Evolutionary conservation across 2,888 invertebrate species (phyloP).

Genomic region (Hyalella azteca): DNA sequence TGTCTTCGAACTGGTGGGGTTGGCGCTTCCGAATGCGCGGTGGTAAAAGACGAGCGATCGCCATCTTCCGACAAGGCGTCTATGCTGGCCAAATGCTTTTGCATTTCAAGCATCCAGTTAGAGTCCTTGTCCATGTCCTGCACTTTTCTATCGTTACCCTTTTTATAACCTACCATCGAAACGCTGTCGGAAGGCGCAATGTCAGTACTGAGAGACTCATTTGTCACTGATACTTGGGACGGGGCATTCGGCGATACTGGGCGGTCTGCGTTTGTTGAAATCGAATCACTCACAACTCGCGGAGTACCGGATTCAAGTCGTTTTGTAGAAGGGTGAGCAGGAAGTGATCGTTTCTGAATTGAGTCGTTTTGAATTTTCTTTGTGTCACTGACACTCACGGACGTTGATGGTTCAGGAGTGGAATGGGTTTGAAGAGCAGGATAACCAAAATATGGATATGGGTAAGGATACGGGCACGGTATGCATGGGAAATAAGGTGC

Average conservation of each 20-base stretch:
- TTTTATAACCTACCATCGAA: slow-evolving; percentile 44
- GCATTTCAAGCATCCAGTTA: slow-evolving; percentile 51
- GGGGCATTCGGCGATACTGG: slow-evolving; percentile 46
- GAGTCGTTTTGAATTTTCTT: slow-evolving; percentile 41
- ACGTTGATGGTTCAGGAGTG: neutral
- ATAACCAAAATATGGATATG: slow-evolving; percentile 48
- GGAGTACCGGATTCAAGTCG: neutral
- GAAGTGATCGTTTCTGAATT: slow-evolving; percentile 39
- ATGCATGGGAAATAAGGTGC: slow-evolving; percentile 44
- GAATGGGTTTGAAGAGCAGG: slow-evolving; percentile 20
- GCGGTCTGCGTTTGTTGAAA: slow-evolving; percentile 39
- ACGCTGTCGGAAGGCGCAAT: slow-evolving; percentile 53
- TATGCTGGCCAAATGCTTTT: slow-evolving; percentile 37
- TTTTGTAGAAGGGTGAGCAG: neutral
- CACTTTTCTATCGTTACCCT: slow-evolving; percentile 4
- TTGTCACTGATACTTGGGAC: slow-evolving; percentile 37
- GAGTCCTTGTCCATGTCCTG: slow-evolving; percentile 42
- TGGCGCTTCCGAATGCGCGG: slow-evolving; percentile 45
- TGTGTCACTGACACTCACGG: neutral
- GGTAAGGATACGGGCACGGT: slow-evolving; percentile 50
- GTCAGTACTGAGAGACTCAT: slow-evolving; percentile 44
- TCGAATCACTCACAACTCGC: slow-evolving; percentile 14
- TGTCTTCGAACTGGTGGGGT: slow-evolving; percentile 44
- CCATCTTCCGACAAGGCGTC: slow-evolving; percentile 30
- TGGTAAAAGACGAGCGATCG: slow-evolving; percentile 43